These are phyloP conservation scores for Anhinga anhinga DNA, from an alignment of 2,113 vertebrate genomes.

Conservation along the genomic window DNA sequence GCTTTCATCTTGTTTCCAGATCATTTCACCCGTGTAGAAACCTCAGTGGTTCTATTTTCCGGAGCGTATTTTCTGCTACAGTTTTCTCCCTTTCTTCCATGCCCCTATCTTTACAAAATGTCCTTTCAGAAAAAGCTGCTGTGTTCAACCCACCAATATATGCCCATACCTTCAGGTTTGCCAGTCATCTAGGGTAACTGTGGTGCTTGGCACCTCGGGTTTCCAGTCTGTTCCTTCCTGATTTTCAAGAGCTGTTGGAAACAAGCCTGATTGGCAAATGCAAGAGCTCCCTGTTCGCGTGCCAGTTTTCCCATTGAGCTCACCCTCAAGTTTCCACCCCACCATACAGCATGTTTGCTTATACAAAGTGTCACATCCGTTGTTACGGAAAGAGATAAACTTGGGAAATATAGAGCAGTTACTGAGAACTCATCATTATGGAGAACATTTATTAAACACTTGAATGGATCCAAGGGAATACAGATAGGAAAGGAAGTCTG, in stretches of 20 bases:
- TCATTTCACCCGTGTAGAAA: background rate
- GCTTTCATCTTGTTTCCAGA: background rate
- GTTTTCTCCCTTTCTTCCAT: background rate
- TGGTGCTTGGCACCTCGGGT: background rate
- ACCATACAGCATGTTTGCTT: background rate
- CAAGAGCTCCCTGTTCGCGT: background rate
- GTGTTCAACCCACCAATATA: background rate
- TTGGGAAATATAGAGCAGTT: background rate
- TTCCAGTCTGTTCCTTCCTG: background rate
- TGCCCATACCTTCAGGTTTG: background rate
- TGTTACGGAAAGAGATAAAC: background rate
- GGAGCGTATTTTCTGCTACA: rapidly evolving
- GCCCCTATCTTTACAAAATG: background rate
- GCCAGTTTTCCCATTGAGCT: background rate
- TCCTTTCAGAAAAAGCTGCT: background rate
- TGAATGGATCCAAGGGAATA: background rate
- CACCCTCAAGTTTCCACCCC: background rate
- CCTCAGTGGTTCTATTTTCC: background rate
- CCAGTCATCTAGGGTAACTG: background rate
- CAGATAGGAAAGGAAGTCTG: background rate
- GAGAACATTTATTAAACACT: background rate
- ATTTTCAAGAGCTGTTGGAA: background rate
- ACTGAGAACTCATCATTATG: background rate
- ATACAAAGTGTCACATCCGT: rapidly evolving
- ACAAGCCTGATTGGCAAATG: background rate